Evolutionary conservation across 1,140 invertebrate genomes (phyloP), one percentile per base, ranked within the genome.

Genomic region (Galleria mellonella): DNA sequence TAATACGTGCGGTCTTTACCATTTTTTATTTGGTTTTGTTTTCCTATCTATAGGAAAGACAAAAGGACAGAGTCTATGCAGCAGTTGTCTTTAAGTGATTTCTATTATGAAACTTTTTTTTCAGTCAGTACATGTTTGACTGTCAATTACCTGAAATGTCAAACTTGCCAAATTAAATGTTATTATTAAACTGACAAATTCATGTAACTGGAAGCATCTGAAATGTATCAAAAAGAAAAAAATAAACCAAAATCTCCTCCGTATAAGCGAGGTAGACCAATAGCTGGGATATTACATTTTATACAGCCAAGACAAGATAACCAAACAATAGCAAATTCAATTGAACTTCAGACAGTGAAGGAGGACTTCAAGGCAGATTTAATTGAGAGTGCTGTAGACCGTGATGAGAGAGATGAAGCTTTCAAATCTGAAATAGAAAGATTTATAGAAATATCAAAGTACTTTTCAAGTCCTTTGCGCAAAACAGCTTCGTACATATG

Each of bases 371-470:
- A 50, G 32, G 51, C 51, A 9, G 51, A 57, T 0, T 11, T 39
- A 9, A 23, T 47, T 12, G 60, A 60, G 23, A 49, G 56, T 12
- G 17, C 32, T 8, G 53, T 40, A 11, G 41, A 55, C 28, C 30
- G 47, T 11, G 43, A 51, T 13, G 41, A 51, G n/a, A 31, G 36
- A 9, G 56, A 29, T 13, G 53, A 62, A 8, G 43, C 45, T 0
- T 66, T 71, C 27, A 72, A 72, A 59, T 65, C 55, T 0, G 62
- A 82, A 47, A 57, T 72, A n/a, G 49, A 72, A 55, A 59, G 69
- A 27, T 82, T 82, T 44, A 67, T 82, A 32, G 75, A 82, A 54
- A 75, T 82, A 45, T 72, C 77, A 0, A 77, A 79, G 46, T 77
- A 79, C 37, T 82, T 79, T 47, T 79, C 75, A 1, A 78, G 67